Evolutionary conservation across 2,797 vertebrate species (phyloP), one percentile per base, ranked within the genome.

Genomic region (Scleropages formosus): DNA sequence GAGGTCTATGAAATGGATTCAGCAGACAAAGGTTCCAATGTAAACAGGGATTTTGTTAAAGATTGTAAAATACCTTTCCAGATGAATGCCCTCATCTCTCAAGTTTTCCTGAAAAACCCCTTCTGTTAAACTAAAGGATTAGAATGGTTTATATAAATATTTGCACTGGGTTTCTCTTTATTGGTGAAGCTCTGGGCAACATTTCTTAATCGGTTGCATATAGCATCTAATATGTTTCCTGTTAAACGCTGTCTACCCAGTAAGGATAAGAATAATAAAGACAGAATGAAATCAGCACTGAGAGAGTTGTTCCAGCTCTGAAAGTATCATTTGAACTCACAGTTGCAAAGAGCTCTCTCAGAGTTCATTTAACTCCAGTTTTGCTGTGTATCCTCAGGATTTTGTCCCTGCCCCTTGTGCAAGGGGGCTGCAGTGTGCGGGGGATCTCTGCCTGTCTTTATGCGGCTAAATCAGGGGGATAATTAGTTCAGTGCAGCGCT

Each of bases 41-140:
- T 63, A 63, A 62, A 73, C 71, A 72, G 11, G n/a, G 13, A 26
- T 46, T 72, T 72, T 60, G 71, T 60, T 72, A 72, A 72, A 61
- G 58, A 72, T 24, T 46, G 16, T 72, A 61, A 61, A 72, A 72
- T 72, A 46, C 11, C 58, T 59, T 72, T 72, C 71, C 71, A 61
- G 71, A 72, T 61, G 71, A 72, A 72, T 60, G 51, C 71, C 22
- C 71, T 72, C 39, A 61, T 72, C 71, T 46, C 20, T 60, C 56
- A 60, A n/a, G 58, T 58, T 44, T 72, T 72, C 56, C 71, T 72
- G 59, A 61, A 60, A 72, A 71, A 60, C 27, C 56, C 39, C 72
- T 71, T 72, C 56, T 61, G 72, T 72, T 72, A 72, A 72, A 72
- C 27, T 61, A 16, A 49, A 72, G 58, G 71, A 61, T 72, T 72